These are phyloP conservation scores for Chaenogobius annularis DNA, from an alignment of 2,113 vertebrate species.

Conservation along the genomic window DNA sequence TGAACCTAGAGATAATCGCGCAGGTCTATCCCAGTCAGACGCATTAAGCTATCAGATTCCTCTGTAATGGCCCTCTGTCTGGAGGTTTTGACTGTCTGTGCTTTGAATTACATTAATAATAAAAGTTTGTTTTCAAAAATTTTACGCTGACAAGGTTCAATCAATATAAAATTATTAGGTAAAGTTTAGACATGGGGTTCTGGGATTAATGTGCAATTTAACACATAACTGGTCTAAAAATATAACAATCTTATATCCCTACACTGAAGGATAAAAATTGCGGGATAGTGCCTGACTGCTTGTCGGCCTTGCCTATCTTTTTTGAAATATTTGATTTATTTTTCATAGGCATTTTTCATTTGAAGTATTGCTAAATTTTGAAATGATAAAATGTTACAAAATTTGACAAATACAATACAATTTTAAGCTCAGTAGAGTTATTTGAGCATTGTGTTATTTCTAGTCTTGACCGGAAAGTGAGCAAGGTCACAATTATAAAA, in stretches of 20 bases:
- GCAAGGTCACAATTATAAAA: conserved; percentile 10
- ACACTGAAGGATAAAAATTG: no score
- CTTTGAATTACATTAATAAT: conserved; percentile 9
- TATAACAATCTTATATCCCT: no score
- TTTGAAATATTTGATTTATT: no score
- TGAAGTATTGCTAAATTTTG: background rate
- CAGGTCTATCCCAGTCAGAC: conserved; percentile 39
- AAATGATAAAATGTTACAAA: background rate
- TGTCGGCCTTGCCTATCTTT: no score
- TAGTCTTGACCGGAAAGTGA: background rate
- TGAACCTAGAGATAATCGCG: conserved; percentile 43
- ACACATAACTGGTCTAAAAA: no score
- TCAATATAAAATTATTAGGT: background rate
- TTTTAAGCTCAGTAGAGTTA: background rate
- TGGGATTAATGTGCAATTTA: no score
- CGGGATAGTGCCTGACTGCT: no score
- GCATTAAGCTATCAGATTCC: conserved; percentile 38
- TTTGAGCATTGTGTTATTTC: background rate
- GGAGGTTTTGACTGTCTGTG: conserved; percentile 5
- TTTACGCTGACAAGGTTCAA: background rate
- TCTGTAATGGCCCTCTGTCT: conserved; percentile 33
- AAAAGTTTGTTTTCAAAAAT: background rate
- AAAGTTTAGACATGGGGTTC: background rate
- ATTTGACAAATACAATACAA: background rate
- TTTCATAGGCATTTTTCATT: background rate